Evolutionary conservation across 2,113 vertebrate species (phyloP).

Genomic region (Callocephalon fimbriatum): DNA sequence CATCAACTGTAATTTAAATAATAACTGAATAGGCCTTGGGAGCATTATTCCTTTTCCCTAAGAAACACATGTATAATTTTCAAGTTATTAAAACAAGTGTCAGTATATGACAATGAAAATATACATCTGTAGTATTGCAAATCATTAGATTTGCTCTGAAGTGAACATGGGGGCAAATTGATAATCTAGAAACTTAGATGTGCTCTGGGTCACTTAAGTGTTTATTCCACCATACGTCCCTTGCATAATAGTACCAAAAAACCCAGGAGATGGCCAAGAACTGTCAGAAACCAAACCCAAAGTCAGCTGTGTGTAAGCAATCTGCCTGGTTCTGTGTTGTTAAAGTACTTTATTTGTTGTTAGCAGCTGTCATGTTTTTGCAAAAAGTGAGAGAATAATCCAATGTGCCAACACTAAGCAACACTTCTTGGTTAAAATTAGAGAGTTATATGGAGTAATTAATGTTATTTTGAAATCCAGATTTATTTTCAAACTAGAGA

Average conservation of each 20-base stretch:
- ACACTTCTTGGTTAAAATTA: not conserved
- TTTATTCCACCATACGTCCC: not conserved
- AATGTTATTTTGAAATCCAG: not conserved
- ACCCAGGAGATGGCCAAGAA: not conserved
- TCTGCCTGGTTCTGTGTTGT: not conserved
- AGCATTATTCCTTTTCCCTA: conserved; percentile 13
- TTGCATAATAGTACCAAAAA: not conserved
- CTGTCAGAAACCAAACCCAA: not conserved
- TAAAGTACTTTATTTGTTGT: not conserved
- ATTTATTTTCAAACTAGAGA: not conserved
- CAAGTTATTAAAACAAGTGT: not conserved
- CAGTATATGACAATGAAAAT: not conserved
- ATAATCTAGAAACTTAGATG: not conserved
- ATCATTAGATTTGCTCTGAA: not conserved
- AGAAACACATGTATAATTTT: conserved; percentile 1
- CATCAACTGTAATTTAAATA: conserved; percentile 26
- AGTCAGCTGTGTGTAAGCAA: not conserved
- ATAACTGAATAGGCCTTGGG: not conserved
- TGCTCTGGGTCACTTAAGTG: not conserved
- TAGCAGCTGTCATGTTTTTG: not conserved
- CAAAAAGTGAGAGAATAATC: not conserved
- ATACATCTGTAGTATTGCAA: not conserved
- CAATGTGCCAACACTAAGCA: not conserved
- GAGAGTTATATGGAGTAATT: not conserved
- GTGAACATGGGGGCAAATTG: rapidly evolving